Conservation (phyloP, 2,888 invertebrate genomes). For the Shargacucullia verbasci region DNA sequence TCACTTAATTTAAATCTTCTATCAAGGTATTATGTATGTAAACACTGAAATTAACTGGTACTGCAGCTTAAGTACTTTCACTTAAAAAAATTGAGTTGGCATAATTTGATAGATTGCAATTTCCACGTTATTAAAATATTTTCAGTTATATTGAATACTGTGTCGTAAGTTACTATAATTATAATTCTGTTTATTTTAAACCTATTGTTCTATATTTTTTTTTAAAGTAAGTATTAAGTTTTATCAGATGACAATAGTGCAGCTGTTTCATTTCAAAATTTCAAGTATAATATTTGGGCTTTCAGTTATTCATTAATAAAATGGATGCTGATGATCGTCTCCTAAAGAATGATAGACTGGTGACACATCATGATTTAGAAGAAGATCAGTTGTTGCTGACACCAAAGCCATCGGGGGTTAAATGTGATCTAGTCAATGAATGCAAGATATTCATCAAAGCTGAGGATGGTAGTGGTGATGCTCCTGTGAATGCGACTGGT, state of each 20-base stretch:
- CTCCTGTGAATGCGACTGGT: slow-evolving; percentile 64
- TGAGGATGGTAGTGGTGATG: slow-evolving; percentile 84
- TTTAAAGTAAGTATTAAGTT: no score
- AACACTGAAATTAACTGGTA: background rate
- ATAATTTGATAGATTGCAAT: slow-evolving; percentile 16
- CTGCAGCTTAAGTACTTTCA: slow-evolving; percentile 37
- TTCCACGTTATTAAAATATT: slow-evolving; percentile 17
- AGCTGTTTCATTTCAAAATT: slow-evolving; percentile 40
- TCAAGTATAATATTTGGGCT: slow-evolving; percentile 16
- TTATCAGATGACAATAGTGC: slow-evolving; percentile 10
- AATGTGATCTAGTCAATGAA: slow-evolving; percentile 82
- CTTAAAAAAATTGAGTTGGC: slow-evolving; percentile 55
- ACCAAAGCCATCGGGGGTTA: slow-evolving; percentile 67
- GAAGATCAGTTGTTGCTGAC: slow-evolving; percentile 68
- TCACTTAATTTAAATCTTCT: slow-evolving; percentile 6
- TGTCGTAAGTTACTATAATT: background rate
- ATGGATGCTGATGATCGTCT: slow-evolving; percentile 78
- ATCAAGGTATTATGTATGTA: slow-evolving; percentile 29
- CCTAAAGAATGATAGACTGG: slow-evolving; percentile 60
- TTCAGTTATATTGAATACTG: background rate
- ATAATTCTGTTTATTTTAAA: background rate
- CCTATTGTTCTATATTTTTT: background rate
- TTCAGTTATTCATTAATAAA: slow-evolving; percentile 49
- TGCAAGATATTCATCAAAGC: slow-evolving; percentile 81
- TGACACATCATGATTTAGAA: slow-evolving; percentile 55